Percentiles rank a stretch among this genome's conserved stretches.
Conservation (phyloP, 2,797 vertebrate genomes). For the Scleropages formosus region DNA sequence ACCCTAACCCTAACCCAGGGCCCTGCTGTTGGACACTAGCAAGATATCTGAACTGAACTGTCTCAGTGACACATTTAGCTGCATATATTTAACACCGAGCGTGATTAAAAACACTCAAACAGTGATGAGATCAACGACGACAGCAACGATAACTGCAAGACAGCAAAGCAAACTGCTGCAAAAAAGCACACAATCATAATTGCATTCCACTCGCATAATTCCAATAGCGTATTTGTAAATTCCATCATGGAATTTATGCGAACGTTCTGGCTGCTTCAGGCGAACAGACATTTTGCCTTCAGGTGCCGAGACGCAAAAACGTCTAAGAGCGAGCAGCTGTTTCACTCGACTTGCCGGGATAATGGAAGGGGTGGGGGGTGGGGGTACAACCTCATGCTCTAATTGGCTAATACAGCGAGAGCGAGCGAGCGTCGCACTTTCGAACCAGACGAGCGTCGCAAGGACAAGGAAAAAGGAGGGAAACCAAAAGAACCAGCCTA, state of each 20-base stretch:
- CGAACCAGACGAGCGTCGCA: neutral
- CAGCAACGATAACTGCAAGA: too few species aligned
- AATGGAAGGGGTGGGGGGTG: neutral
- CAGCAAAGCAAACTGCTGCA: too few species aligned
- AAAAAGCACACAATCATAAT: neutral
- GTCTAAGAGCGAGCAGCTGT: conserved; percentile 25
- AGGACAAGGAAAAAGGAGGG: conserved; percentile 10
- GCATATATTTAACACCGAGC: too few species aligned
- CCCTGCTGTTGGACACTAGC: too few species aligned
- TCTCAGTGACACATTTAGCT: too few species aligned
- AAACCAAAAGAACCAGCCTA: conserved; percentile 3
- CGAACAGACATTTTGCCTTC: neutral
- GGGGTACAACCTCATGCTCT: conserved; percentile 24
- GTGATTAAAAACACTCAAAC: too few species aligned
- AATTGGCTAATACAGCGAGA: conserved; percentile 30
- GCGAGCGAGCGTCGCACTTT: conserved; percentile 2
- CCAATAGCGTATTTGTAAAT: too few species aligned
- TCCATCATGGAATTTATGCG: neutral
- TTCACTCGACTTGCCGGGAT: neutral
- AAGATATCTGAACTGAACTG: too few species aligned
- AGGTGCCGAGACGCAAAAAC: neutral
- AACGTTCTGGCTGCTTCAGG: neutral
- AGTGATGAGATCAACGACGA: too few species aligned
- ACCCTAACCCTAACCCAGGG: too few species aligned
- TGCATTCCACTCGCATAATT: neutral